These are phyloP conservation scores for Heliothis subflexa DNA, from an alignment of 1,140 invertebrate genomes.

Conservation along the genomic window DNA sequence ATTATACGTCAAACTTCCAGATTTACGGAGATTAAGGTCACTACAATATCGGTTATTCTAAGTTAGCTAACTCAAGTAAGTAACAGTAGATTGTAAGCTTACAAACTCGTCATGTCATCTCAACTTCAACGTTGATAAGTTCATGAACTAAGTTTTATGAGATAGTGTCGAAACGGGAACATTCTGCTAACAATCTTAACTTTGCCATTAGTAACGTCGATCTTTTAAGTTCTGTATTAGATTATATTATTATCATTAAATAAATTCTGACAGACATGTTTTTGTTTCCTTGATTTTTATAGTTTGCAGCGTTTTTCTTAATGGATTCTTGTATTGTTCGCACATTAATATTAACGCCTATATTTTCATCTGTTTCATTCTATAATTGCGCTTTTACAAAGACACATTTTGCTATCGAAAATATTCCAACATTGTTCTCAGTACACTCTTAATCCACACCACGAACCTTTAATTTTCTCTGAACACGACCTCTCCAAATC, in stretches of 20 bases:
- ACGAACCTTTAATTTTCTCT: constrained; percentile 26
- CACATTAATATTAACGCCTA: too few species aligned
- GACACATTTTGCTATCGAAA: not conserved
- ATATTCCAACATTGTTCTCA: not conserved
- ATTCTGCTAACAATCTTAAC: constrained; percentile 5
- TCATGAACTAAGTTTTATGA: constrained; percentile 16
- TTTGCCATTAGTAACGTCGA: not conserved
- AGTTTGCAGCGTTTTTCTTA: too few species aligned
- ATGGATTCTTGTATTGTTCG: too few species aligned
- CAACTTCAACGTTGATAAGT: not conserved
- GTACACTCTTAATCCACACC: not conserved
- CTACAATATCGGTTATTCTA: not conserved
- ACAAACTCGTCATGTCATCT: constrained; percentile 11
- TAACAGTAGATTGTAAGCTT: not conserved
- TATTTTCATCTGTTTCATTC: too few species aligned
- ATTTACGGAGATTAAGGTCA: not conserved
- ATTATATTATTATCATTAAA: too few species aligned
- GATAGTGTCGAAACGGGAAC: constrained; percentile 3
- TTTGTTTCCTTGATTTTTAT: too few species aligned
- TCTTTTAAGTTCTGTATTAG: not conserved
- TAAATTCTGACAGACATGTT: too few species aligned
- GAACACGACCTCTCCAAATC: constrained; percentile 9
- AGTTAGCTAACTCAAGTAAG: not conserved
- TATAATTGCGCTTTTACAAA: not conserved
- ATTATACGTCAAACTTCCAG: too few species aligned